These are phyloP conservation scores for Coenobita brevimanus DNA, from an alignment of 1,140 invertebrate species.

Conservation along the genomic window DNA sequence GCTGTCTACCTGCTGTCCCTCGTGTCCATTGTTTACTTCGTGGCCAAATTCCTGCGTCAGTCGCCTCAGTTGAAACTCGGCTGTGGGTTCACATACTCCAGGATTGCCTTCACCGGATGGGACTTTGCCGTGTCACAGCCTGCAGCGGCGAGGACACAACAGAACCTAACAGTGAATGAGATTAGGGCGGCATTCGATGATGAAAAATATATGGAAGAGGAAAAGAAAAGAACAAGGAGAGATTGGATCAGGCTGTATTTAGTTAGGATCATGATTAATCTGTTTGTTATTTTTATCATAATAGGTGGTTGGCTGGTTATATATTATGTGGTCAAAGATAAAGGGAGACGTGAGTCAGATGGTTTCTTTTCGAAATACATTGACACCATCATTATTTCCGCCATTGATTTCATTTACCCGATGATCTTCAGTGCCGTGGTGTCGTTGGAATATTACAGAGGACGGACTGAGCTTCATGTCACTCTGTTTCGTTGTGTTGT, in stretches of 20 bases:
- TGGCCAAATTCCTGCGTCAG: slow-evolving; percentile 44
- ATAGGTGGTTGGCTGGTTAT: slow-evolving; percentile 35
- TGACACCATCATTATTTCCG: slow-evolving; percentile 9
- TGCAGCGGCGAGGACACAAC: slow-evolving; percentile 83
- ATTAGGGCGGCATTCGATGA: slow-evolving; percentile 82
- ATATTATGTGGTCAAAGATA: slow-evolving; percentile 32
- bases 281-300: background rate
- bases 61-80: background rate
- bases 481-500: slow-evolving; percentile 83
- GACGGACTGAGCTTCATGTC: slow-evolving; percentile 79
- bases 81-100: slow-evolving; percentile 78
- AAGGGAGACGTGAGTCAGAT: background rate
- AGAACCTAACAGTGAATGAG: slow-evolving; percentile 84
- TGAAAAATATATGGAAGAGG: slow-evolving; percentile 79
- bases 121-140: slow-evolving; percentile 89
- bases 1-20: slow-evolving; percentile 81
- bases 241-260: slow-evolving; percentile 18
- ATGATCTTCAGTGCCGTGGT: slow-evolving; percentile 32
- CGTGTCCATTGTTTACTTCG: slow-evolving; percentile 70
- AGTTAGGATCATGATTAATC: slow-evolving; percentile 8
- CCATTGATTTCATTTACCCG: slow-evolving; percentile 27
- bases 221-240: background rate
- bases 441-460: slow-evolving; percentile 82
- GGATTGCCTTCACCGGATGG: slow-evolving; percentile 88
- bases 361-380: slow-evolving; percentile 26